phyloP scores from a whole-genome alignment of 53 echinoderm and acorn worm genomes.

The Actinopyga echinites region DNA sequence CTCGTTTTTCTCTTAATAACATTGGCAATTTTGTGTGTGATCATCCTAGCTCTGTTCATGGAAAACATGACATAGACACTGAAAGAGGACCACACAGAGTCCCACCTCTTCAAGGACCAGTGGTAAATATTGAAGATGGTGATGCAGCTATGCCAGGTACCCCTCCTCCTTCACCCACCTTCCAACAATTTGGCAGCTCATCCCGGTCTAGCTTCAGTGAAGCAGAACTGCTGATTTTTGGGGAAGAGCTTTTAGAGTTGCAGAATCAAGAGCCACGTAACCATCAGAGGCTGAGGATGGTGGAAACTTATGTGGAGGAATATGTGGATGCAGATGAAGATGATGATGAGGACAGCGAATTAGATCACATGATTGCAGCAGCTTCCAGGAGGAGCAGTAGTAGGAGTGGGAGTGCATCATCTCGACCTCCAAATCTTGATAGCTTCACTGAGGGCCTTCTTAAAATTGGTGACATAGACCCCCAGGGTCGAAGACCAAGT shows the following conservation, averaged over 20 bases:
- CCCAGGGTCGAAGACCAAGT: slow-evolving; percentile 84
- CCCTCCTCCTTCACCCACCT: slow-evolving; percentile 8
- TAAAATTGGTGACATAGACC: slow-evolving; percentile 87
- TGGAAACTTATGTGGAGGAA: slow-evolving; percentile 34
- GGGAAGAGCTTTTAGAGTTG: slow-evolving; percentile 14
- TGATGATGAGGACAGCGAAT: slow-evolving; percentile 13
- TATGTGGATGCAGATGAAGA: slow-evolving; percentile 1
- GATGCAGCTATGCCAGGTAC: slow-evolving; percentile 5
- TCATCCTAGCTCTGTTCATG: too few relatives aligned
- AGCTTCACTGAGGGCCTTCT: slow-evolving; percentile 95
- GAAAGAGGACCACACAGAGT: neutral
- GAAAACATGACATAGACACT: too few relatives aligned
- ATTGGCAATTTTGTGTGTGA: too few relatives aligned
- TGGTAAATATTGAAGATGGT: slow-evolving; percentile 17
- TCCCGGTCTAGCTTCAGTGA: slow-evolving; percentile 31
- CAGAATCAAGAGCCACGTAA: neutral
- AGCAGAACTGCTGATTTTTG: slow-evolving; percentile 28
- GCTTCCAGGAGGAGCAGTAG: slow-evolving; percentile 46
- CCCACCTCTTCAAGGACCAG: neutral
- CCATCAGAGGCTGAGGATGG: slow-evolving; percentile 7
- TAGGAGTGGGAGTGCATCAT: slow-evolving; percentile 71
- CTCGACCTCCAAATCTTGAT: slow-evolving; percentile 80
- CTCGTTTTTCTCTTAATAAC: too few relatives aligned
- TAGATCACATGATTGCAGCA: slow-evolving; percentile 25
- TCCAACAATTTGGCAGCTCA: slow-evolving; percentile 1